Conservation (phyloP, 2,113 vertebrate genomes). For the Cavia porcellus region DNA sequence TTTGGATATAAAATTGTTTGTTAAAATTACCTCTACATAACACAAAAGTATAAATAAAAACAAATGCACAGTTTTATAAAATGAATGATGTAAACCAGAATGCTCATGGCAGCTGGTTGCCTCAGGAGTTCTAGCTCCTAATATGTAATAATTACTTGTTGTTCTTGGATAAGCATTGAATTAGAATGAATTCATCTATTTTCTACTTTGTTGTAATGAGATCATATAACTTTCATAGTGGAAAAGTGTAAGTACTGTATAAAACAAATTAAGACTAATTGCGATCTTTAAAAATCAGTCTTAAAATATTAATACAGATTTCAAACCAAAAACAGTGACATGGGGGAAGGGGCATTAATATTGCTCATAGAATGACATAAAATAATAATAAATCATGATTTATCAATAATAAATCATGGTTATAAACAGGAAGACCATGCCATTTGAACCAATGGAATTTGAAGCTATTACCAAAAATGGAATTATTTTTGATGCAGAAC, state of each 20-base stretch:
- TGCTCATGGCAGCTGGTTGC: background rate
- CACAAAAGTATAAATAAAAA: no score
- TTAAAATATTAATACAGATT: conserved; percentile 20
- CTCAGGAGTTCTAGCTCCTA: background rate
- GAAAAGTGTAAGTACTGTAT: background rate
- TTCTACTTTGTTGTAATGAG: conserved; percentile 51
- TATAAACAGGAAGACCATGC: conserved; percentile 61
- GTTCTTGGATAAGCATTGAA: background rate
- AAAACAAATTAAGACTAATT: conserved; percentile 74
- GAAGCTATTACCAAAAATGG: background rate
- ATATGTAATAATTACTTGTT: background rate
- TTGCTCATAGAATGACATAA: conserved; percentile 7
- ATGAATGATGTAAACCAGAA: background rate
- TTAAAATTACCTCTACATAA: no score
- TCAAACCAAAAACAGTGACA: conserved; percentile 29
- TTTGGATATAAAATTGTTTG: no score
- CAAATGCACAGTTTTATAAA: background rate
- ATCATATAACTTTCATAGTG: background rate
- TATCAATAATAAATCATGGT: background rate
- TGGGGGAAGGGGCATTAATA: background rate
- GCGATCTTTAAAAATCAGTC: background rate
- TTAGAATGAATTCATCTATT: conserved; percentile 82
- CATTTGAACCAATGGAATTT: background rate
- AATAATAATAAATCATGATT: no score
- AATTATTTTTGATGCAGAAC: conserved; percentile 36